A percentile compares a stretch with the other conserved stretches of the same genome.
These are phyloP conservation scores for Oncorhynchus masou DNA, from an alignment of 2,113 vertebrate genomes.

Conservation along the genomic window DNA sequence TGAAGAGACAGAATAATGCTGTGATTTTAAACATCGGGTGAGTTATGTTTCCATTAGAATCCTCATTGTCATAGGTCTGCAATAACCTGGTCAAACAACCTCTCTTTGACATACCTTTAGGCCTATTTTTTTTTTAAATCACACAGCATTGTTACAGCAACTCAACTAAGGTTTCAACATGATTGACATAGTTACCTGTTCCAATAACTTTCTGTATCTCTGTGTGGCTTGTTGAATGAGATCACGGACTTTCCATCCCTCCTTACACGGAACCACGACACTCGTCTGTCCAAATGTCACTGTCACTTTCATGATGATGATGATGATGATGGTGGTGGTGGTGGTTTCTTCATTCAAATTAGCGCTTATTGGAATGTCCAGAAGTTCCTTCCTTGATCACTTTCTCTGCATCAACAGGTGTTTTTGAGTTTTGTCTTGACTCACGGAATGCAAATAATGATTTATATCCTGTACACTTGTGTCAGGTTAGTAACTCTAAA, in stretches of 20 bases:
- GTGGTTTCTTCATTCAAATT: conserved; percentile 42
- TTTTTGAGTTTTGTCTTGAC: too few relatives aligned
- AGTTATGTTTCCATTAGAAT: neutral
- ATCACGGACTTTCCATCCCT: conserved; percentile 88
- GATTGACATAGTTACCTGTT: conserved; percentile 76
- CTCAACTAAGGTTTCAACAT: too few relatives aligned
- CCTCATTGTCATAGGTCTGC: neutral
- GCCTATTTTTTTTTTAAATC: neutral
- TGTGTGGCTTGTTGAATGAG: conserved; percentile 90
- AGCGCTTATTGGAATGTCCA: neutral
- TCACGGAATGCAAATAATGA: neutral
- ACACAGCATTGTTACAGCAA: neutral
- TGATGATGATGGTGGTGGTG: too few relatives aligned
- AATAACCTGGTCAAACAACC: neutral
- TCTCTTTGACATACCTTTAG: neutral
- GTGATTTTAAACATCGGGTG: neutral
- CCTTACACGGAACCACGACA: conserved; percentile 91
- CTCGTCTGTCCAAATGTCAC: conserved; percentile 89
- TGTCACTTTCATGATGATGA: conserved; percentile 87
- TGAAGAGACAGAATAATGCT: neutral
- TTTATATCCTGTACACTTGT: neutral
- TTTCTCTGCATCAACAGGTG: neutral
- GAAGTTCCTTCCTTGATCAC: neutral
- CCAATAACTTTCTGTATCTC: conserved; percentile 87
- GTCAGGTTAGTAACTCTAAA: too few relatives aligned